A percentile compares a stretch with the other conserved stretches of the same genome.
phyloP scores from a whole-genome alignment of 2,888 invertebrate species.

The Callinectes sapidus region DNA sequence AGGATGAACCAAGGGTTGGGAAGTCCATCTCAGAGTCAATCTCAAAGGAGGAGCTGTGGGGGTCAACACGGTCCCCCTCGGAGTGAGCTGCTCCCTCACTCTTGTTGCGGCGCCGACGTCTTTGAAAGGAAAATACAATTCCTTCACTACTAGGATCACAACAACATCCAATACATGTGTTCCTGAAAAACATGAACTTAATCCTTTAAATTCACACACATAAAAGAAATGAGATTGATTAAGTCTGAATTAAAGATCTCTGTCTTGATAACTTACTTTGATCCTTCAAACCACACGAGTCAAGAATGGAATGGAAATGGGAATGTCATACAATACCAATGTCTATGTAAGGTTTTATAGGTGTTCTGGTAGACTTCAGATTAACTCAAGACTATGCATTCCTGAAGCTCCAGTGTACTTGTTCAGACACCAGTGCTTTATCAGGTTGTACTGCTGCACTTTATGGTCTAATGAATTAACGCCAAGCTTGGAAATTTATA shows the following conservation, averaged over 20 bases:
- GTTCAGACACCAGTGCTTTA: no score
- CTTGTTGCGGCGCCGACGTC: slow-evolving; percentile 63
- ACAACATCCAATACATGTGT: neutral
- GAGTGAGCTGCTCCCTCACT: slow-evolving; percentile 63
- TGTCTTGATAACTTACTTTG: neutral
- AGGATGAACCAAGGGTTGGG: slow-evolving; percentile 71
- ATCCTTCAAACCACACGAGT: neutral
- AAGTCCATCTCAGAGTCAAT: slow-evolving; percentile 72
- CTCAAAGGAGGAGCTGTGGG: slow-evolving; percentile 66
- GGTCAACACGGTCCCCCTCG: slow-evolving; percentile 47
- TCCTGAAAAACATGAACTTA: neutral
- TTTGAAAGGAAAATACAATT: neutral
- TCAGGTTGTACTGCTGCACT: no score
- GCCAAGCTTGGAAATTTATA: neutral
- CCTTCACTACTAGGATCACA: neutral
- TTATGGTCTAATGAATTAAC: no score
- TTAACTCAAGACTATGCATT: no score
- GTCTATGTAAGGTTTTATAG: no score
- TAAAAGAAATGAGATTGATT: neutral
- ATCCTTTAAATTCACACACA: neutral
- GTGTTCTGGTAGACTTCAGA: no score
- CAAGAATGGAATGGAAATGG: neutral
- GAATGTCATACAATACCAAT: neutral
- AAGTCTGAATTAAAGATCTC: neutral
- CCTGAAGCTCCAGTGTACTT: no score